phyloP scores from a whole-genome alignment of 2,888 invertebrate genomes.

The Xestia c-nigrum region DNA sequence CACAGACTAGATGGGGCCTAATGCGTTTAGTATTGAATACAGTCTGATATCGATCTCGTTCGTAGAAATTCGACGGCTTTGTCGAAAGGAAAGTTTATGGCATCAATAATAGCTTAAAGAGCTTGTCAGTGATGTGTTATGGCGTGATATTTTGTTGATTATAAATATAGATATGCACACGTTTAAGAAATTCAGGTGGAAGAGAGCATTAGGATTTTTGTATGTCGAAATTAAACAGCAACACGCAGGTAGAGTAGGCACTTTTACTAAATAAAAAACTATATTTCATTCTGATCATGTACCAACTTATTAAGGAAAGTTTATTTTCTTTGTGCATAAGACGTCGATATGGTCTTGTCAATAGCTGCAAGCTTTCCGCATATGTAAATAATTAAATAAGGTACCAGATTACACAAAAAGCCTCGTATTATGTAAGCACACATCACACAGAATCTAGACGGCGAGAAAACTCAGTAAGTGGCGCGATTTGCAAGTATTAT shows the following conservation, averaged over 20 bases:
- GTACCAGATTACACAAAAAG: not conserved
- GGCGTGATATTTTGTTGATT: conserved; percentile 46
- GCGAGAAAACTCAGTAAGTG: conserved; percentile 15
- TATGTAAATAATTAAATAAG: not conserved
- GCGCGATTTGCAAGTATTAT: conserved; percentile 12
- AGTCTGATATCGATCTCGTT: conserved; percentile 83
- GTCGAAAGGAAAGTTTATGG: conserved; percentile 78
- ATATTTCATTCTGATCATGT: not conserved
- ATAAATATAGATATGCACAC: conserved; percentile 10
- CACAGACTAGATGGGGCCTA: conserved; percentile 78
- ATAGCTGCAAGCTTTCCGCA: not conserved
- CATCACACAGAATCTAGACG: not conserved
- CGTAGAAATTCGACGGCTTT: conserved; percentile 78
- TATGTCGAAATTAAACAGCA: not conserved
- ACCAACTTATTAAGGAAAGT: not conserved
- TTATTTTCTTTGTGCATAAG: not conserved
- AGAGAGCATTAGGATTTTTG: not conserved
- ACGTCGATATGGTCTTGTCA: not conserved
- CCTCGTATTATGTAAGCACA: not conserved
- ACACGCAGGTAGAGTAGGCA: not conserved
- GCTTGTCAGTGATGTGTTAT: conserved; percentile 61
- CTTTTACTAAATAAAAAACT: not conserved
- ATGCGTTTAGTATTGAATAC: conserved; percentile 84
- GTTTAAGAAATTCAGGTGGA: not conserved
- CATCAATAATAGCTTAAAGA: conserved; percentile 73